A percentile compares a stretch with the other conserved stretches of the same genome.
Evolutionary conservation across 2,888 invertebrate species (phyloP).

Genomic region (Tipula helvola): DNA sequence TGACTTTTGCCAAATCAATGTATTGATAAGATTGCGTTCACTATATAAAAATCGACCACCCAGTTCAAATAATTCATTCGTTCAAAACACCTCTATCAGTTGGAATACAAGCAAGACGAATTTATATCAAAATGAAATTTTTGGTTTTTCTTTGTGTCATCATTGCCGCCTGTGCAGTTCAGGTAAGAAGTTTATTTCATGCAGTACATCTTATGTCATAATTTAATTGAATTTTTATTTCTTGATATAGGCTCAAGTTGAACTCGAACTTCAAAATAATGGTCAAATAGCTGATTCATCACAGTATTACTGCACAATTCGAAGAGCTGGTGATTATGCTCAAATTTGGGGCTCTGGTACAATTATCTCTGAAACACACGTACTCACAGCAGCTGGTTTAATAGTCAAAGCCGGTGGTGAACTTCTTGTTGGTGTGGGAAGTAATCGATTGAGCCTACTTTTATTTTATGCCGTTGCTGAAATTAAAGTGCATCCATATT

Average conservation of each 20-base stretch:
- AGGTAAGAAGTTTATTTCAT: too few species aligned
- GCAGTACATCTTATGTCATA: too few species aligned
- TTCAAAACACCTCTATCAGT: too few species aligned
- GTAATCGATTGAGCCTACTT: neutral
- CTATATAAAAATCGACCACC: too few species aligned
- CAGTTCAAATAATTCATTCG: too few species aligned
- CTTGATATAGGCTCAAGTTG: neutral
- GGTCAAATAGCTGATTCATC: neutral
- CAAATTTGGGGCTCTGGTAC: neutral
- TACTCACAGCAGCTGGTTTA: neutral
- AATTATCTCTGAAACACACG: neutral
- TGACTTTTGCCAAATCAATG: too few species aligned
- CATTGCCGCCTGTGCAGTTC: too few species aligned
- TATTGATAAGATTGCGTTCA: too few species aligned
- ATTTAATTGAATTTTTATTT: too few species aligned
- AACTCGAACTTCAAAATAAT: neutral
- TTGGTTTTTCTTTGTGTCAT: too few species aligned
- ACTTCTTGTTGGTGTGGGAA: neutral
- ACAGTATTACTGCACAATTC: neutral
- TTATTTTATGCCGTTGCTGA: neutral
- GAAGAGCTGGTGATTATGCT: neutral
- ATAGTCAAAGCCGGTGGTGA: neutral
- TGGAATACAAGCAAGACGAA: too few species aligned
- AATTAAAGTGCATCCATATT: neutral
- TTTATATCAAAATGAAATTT: too few species aligned